A percentile compares a stretch with the other conserved stretches of the same genome.
phyloP scores from a whole-genome alignment of 1,140 invertebrate genomes.

The Argopecten irradians region DNA sequence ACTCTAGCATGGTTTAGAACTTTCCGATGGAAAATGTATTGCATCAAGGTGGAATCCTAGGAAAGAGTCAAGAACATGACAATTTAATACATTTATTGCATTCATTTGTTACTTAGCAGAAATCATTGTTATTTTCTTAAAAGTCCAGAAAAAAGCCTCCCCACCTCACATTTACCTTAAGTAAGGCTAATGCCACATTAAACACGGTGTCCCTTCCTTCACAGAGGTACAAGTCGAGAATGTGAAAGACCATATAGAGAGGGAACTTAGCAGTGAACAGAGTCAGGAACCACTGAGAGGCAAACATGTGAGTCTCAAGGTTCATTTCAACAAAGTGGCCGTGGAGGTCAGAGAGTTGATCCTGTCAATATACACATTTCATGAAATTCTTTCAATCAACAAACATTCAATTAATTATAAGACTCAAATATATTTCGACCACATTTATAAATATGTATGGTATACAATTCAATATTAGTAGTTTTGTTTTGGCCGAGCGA shows the following conservation, averaged over 20 bases:
- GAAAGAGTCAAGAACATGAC: too few relatives aligned
- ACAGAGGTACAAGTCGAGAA: conserved; percentile 94
- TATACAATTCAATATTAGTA: too few relatives aligned
- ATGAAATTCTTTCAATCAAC: neutral
- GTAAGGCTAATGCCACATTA: conserved; percentile 94
- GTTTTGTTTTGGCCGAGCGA: too few relatives aligned
- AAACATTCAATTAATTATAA: too few relatives aligned
- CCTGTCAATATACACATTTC: conserved; percentile 80
- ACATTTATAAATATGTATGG: too few relatives aligned
- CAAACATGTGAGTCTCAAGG: conserved; percentile 99
- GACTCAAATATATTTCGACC: too few relatives aligned
- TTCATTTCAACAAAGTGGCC: conserved; percentile 93
- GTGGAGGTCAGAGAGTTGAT: conserved; percentile 92
- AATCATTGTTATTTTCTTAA: neutral
- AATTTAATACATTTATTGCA: too few relatives aligned
- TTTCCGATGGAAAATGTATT: too few relatives aligned
- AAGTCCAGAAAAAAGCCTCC: neutral
- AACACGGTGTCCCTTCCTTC: conserved; percentile 95
- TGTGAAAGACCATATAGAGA: conserved; percentile 97
- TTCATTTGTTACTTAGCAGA: neutral
- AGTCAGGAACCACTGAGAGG: conserved; percentile 99
- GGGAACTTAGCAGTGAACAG: conserved; percentile 99
- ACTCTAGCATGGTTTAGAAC: too few relatives aligned
- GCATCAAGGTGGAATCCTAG: too few relatives aligned
- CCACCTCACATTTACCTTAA: conserved; percentile 88